Evolutionary conservation across 2,113 vertebrate species (phyloP).

Genomic region (Chionodraco myersi): DNA sequence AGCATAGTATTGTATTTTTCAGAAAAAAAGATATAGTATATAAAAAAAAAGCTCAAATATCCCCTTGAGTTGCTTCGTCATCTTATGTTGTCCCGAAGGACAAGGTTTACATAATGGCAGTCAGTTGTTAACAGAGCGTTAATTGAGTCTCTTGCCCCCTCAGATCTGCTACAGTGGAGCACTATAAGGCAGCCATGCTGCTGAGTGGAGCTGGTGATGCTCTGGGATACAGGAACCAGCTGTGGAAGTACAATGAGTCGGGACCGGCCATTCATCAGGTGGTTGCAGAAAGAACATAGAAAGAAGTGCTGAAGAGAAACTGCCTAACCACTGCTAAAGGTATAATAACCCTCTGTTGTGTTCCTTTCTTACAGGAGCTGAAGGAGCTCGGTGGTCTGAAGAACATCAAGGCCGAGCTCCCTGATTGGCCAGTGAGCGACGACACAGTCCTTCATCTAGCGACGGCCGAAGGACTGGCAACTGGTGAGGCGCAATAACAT

Average conservation of each 20-base stretch:
- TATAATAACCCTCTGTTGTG: background rate
- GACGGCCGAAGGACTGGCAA: constrained; percentile 86
- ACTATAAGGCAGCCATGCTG: constrained; percentile 86
- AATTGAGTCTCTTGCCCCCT: background rate
- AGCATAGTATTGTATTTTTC: too few relatives aligned
- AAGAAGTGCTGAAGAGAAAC: background rate
- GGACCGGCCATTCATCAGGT: constrained; percentile 85
- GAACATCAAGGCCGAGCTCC: constrained; percentile 80
- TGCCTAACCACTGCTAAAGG: too few relatives aligned
- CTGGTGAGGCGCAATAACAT: constrained; percentile 74
- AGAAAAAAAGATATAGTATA: too few relatives aligned
- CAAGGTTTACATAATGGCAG: background rate
- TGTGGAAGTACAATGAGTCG: constrained; percentile 88
- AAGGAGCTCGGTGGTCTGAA: constrained; percentile 83
- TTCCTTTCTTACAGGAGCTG: constrained; percentile 74
- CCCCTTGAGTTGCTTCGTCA: background rate
- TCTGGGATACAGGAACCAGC: constrained; percentile 84
- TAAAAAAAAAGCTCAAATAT: background rate
- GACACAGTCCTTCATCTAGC: constrained; percentile 89
- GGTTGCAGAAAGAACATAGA: background rate
- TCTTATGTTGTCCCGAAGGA: background rate
- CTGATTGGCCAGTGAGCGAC: constrained; percentile 88
- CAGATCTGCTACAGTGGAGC: constrained; percentile 66
- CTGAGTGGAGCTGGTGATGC: constrained; percentile 88
- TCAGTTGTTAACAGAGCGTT: background rate